Conservation (phyloP, 2,797 vertebrate genomes). For the Trachurus trachurus region DNA sequence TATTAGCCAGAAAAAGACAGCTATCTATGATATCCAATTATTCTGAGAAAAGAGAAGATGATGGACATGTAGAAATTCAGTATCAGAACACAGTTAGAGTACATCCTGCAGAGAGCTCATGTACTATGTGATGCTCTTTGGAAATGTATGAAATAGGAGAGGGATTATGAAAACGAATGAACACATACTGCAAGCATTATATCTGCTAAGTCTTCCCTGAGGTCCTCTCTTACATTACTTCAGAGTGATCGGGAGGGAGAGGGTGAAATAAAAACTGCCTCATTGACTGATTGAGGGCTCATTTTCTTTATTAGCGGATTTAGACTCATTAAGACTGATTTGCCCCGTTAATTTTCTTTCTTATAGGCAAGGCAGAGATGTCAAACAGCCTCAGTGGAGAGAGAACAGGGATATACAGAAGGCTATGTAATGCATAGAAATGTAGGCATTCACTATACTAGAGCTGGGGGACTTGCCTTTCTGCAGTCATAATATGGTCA, state of each 20-base stretch:
- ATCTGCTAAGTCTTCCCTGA: slow-evolving; percentile 66
- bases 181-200: slow-evolving; percentile 42
- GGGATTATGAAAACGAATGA: slow-evolving; percentile 64
- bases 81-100: slow-evolving; percentile 26
- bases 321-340: slow-evolving; percentile 70
- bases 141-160: slow-evolving; percentile 69
- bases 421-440: slow-evolving; percentile 36
- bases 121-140: slow-evolving; percentile 51
- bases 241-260: slow-evolving; percentile 54
- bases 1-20: slow-evolving; percentile 20
- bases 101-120: slow-evolving; percentile 42
- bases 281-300: slow-evolving; percentile 61
- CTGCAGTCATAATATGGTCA: slow-evolving; percentile 10
- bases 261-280: slow-evolving; percentile 61
- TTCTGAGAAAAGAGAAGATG: slow-evolving; percentile 22
- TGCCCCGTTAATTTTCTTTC: slow-evolving; percentile 58
- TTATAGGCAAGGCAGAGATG: slow-evolving; percentile 42
- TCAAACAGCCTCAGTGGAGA: slow-evolving; percentile 34
- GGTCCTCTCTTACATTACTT: slow-evolving; percentile 62
- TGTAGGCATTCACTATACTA: slow-evolving; percentile 32
- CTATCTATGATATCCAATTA: slow-evolving; percentile 16
- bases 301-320: slow-evolving; percentile 73
- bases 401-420: slow-evolving; percentile 16
- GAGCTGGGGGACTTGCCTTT: slow-evolving; percentile 28
- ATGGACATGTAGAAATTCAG: slow-evolving; percentile 24